Evolutionary conservation across 2,797 vertebrate species (phyloP), one percentile per base, ranked within the genome.

Genomic region (Thamnophis elegans): DNA sequence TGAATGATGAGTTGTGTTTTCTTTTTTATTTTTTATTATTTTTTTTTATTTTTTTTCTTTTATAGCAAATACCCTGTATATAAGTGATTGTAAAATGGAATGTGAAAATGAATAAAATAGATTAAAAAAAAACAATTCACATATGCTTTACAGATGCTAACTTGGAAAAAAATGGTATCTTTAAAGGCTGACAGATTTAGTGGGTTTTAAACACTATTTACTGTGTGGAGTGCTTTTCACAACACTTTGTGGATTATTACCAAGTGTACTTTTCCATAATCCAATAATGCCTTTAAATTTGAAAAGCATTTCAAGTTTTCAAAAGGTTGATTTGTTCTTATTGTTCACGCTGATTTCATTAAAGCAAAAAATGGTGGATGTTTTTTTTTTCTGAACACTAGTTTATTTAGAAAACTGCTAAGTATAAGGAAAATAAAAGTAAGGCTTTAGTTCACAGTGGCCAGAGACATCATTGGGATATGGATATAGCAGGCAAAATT

Each of bases 241-340:
- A 92, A 78, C 8, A 90, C 20, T n/a, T 1, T 92, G 89, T 59
- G 92, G 42, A 88, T 28, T 90, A 25, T 93, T 92, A 51, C 1
- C 3, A 58, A 78, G 0, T 25, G 51, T 20, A 51, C 18, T 11
- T 32, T 42, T 88, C 94, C 5, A 4, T 2, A 28, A 90, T 94
- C 91, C 11, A 68, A 92, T 95, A 65, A 53, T n/a, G 2, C 0
- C 93, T 36, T 32, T 91, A 28, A 10, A 93, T 54, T 90, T 91
- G 89, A 93, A 59, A 20, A 28, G 11, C 92, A 65, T 55, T 94
- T 22, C 82, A 85, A 1, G 86, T 28, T 89, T 89, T 0, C 88
- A 92, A 87, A n/a, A 85, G 58, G 20, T 73, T 90, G 58, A 55
- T 93, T 93, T 85, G 51, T 26, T 36, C 88, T 94, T 93, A 92